Evolutionary conservation across 2,888 invertebrate genomes (phyloP), one percentile per base, ranked within the genome.

Genomic region (Sesia bembeciformis): DNA sequence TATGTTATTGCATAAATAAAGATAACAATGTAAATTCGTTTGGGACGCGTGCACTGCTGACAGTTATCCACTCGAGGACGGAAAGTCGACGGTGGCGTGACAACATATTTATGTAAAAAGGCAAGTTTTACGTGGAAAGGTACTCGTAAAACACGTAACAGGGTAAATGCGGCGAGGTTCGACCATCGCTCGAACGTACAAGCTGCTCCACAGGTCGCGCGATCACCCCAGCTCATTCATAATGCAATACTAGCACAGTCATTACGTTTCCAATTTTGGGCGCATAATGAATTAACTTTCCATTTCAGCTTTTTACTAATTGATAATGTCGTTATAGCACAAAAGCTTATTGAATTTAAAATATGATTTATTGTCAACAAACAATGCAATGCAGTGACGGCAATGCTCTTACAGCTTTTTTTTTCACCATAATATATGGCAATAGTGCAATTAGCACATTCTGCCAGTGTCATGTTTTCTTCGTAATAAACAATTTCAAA

Each of bases 51-150:
- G 58, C 51, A 53, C 56, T 51, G 51, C 52, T 54, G 57, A 57
- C 58, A 56, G 60, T 59, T 58, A 58, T 58, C 54, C 55, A 57
- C 54, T 58, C 54, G 53, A 51, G 53, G 54, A 55, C 51, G 50
- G 52, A 50, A 52, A 42, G 49, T 51, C 51, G 54, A 54, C 51
- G 40, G 49, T 42, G 23, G 42, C 53, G 51, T 57, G 40, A 42
- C 40, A 54, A 42, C 46, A 38, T 52, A 40, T 53, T 57, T 53
- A 49, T 49, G 51, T 53, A 57, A 53, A 56, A 51, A 49, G 43
- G 39, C 43, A 51, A 42, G 5, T 51, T 46, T 49, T 40, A 41
- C 49, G 53, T 53, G 46, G 39, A 49, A 46, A 52, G 46, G 46
- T 46, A 46, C 52, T 55, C 57, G 54, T 57, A 57, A 57, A 57